Evolutionary conservation across 2,888 invertebrate species (phyloP).

Genomic region (Nymphalis polychloros): DNA sequence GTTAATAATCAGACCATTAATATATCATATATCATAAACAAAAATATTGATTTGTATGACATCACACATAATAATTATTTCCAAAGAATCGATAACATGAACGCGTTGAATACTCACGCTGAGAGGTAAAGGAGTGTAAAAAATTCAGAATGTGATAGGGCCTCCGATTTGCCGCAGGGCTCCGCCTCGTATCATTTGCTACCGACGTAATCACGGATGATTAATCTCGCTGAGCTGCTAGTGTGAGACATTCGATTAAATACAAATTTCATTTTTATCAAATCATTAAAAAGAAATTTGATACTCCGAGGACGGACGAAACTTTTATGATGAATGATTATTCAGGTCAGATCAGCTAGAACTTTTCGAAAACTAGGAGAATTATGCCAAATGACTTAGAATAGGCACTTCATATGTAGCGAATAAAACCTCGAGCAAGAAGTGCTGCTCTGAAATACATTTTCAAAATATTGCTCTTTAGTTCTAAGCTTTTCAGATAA

Average conservation of each 20-base stretch:
- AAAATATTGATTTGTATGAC: too few species aligned
- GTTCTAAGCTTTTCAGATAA: slow-evolving; percentile 16
- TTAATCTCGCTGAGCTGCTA: slow-evolving; percentile 21
- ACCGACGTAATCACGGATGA: slow-evolving; percentile 53
- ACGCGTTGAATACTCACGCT: slow-evolving; percentile 12
- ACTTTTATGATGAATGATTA: too few species aligned
- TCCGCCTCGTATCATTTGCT: slow-evolving; percentile 49
- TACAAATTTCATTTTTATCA: not conserved
- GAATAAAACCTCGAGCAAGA: too few species aligned
- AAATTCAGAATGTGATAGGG: slow-evolving; percentile 30
- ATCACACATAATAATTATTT: not conserved
- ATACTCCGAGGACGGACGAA: too few species aligned
- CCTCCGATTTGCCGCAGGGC: slow-evolving; percentile 22
- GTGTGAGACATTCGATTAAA: slow-evolving; percentile 18
- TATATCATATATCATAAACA: too few species aligned
- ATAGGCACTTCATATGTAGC: too few species aligned
- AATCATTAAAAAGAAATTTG: not conserved
- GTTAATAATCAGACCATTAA: too few species aligned
- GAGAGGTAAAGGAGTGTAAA: slow-evolving; percentile 18
- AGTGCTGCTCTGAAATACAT: not conserved
- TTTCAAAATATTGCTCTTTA: not conserved
- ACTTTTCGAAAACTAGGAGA: too few species aligned
- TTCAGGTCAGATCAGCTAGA: too few species aligned
- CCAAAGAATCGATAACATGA: slow-evolving; percentile 5
- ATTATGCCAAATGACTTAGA: too few species aligned